Evolutionary conservation across 2,113 vertebrate species (phyloP).

Genomic region (Oreochromis niloticus): DNA sequence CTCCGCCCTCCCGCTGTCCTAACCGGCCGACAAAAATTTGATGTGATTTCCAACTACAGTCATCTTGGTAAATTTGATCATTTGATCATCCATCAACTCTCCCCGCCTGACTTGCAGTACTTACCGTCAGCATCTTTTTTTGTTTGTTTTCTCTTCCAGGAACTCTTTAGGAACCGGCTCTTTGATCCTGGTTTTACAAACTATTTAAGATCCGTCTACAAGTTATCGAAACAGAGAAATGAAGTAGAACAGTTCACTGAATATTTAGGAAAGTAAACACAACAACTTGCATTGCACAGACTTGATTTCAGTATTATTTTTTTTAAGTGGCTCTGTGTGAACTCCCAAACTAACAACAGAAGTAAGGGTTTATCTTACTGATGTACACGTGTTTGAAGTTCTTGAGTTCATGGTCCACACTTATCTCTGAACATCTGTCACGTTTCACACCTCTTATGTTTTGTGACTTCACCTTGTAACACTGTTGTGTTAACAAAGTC

Average conservation of each 20-base stretch:
- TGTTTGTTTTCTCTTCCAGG: neutral
- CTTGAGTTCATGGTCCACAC: neutral
- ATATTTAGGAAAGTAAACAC: neutral
- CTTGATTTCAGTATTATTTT: rapidly evolving
- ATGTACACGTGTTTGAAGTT: neutral
- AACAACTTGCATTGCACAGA: neutral
- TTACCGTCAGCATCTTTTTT: neutral
- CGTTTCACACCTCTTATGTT: neutral
- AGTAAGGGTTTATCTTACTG: neutral
- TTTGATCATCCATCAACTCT: neutral
- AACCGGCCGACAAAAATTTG: neutral
- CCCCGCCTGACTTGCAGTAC: neutral
- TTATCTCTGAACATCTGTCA: neutral
- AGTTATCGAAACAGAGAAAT: neutral
- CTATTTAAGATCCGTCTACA: neutral
- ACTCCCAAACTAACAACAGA: neutral
- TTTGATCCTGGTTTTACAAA: neutral
- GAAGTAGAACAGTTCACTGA: neutral
- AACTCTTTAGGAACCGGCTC: neutral
- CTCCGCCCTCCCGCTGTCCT: neutral
- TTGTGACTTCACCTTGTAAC: neutral
- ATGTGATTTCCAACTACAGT: neutral
- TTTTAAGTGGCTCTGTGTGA: neutral
- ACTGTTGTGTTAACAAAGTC: neutral
- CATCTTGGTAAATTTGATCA: neutral